phyloP scores from a whole-genome alignment of 2,888 invertebrate genomes.

The Atethmia centrago region DNA sequence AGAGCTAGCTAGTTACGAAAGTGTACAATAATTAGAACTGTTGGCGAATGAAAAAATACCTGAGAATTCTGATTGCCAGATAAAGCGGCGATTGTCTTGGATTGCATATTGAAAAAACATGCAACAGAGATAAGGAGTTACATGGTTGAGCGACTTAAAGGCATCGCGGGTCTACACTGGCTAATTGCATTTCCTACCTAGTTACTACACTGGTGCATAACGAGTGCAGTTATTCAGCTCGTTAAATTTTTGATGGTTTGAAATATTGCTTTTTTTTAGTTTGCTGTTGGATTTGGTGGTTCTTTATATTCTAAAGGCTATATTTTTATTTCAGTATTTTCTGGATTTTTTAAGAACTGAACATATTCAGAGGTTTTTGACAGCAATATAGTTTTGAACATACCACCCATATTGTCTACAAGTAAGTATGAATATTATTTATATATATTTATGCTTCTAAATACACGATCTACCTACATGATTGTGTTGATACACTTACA shows the following conservation, averaged over 20 bases:
- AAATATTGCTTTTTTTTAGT: slow-evolving; percentile 53
- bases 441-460: slow-evolving; percentile 13
- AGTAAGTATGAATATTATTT: neutral
- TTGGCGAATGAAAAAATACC: slow-evolving; percentile 87
- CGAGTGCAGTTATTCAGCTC: slow-evolving; percentile 66
- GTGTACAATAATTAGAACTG: slow-evolving; percentile 87
- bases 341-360: neutral
- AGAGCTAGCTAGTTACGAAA: slow-evolving; percentile 84
- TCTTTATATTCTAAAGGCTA: slow-evolving; percentile 21
- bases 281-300: slow-evolving; percentile 23
- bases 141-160: slow-evolving; percentile 86
- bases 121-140: slow-evolving; percentile 90
- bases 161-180: slow-evolving; percentile 82
- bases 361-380: neutral
- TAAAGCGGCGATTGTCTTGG: slow-evolving; percentile 87
- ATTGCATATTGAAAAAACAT: slow-evolving; percentile 91
- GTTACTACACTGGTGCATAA: slow-evolving; percentile 81
- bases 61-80: slow-evolving; percentile 89
- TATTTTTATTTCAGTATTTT: neutral
- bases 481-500: slow-evolving; percentile 26
- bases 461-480: slow-evolving; percentile 15
- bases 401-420: slow-evolving; percentile 3
- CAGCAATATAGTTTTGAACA: neutral
- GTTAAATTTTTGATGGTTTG: slow-evolving; percentile 66
- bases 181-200: slow-evolving; percentile 90